A percentile compares a stretch with the other conserved stretches of the same genome.
Conservation (phyloP, 1,140 invertebrate genomes). For the Antheraea pernyi region DNA sequence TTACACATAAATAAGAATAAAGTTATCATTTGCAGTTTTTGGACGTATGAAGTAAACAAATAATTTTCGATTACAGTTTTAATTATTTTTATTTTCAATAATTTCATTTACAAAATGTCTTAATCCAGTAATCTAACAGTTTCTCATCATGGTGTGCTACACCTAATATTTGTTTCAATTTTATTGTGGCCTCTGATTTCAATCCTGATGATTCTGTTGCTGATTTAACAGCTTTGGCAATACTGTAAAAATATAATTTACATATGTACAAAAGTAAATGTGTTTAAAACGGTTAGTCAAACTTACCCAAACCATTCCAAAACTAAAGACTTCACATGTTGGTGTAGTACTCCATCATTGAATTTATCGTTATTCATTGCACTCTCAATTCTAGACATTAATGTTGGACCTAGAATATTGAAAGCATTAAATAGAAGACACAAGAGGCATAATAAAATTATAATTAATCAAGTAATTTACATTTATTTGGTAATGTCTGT, state of each 20-base stretch:
- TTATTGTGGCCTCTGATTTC: slow-evolving; percentile 52
- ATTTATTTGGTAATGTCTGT: slow-evolving; percentile 76
- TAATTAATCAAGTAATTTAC: slow-evolving; percentile 52
- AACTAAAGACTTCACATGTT: slow-evolving; percentile 79
- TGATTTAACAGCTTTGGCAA: slow-evolving; percentile 60
- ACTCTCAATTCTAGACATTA: slow-evolving; percentile 80
- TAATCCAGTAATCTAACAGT: slow-evolving; percentile 77
- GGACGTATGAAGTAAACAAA: no score
- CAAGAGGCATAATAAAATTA: background rate
- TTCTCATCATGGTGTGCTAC: slow-evolving; percentile 76
- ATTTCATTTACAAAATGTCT: slow-evolving; percentile 47
- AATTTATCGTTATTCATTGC: slow-evolving; percentile 78
- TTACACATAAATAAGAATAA: no score
- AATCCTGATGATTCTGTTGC: slow-evolving; percentile 45
- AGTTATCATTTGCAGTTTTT: no score
- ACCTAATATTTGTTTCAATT: slow-evolving; percentile 78
- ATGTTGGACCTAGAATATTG: slow-evolving; percentile 72
- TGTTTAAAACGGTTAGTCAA: background rate
- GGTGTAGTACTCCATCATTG: slow-evolving; percentile 77
- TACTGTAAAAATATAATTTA: slow-evolving; percentile 49
- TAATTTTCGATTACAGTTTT: background rate
- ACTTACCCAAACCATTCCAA: slow-evolving; percentile 82
- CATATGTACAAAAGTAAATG: slow-evolving; percentile 1
- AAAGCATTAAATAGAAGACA: background rate
- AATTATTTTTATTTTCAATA: background rate